Conservation (phyloP, 2,797 vertebrate species). For the Poeciliopsis presidionis region DNA sequence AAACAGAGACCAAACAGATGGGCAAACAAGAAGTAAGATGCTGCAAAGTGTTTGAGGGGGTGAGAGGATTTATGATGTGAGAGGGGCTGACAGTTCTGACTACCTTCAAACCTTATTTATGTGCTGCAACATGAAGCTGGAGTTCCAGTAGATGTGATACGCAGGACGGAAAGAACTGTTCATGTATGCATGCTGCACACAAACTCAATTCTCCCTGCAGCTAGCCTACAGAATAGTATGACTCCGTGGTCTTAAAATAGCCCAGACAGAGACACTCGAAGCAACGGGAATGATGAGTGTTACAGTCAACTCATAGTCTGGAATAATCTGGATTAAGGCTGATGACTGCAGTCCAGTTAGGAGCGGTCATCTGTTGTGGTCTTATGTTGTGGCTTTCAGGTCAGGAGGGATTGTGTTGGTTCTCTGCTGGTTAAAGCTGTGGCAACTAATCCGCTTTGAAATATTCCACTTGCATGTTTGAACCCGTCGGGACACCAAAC, state of each 20-base stretch:
- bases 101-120: conserved; percentile 1
- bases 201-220: conserved; percentile 20
- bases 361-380: conserved; percentile 17
- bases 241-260: conserved; percentile 60
- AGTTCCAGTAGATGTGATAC: neutral
- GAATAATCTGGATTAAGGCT: conserved; percentile 64
- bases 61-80: neutral
- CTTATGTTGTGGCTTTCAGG: conserved; percentile 6
- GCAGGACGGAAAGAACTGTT: neutral
- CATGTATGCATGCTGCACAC: conserved; percentile 3
- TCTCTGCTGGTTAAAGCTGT: conserved; percentile 7
- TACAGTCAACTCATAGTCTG: conserved; percentile 27
- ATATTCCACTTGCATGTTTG: conserved; percentile 22
- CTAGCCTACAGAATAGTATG: conserved; percentile 1
- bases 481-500: neutral
- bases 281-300: conserved; percentile 20
- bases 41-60: neutral
- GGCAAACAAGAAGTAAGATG: neutral
- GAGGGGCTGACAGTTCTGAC: neutral
- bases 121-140: conserved; percentile 2
- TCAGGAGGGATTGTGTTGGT: conserved; percentile 13
- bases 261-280: conserved; percentile 44
- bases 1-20: neutral
- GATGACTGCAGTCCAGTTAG: conserved; percentile 25
- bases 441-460: neutral